phyloP scores from a whole-genome alignment of 2,797 vertebrate genomes.

The Pitangus sulphuratus region DNA sequence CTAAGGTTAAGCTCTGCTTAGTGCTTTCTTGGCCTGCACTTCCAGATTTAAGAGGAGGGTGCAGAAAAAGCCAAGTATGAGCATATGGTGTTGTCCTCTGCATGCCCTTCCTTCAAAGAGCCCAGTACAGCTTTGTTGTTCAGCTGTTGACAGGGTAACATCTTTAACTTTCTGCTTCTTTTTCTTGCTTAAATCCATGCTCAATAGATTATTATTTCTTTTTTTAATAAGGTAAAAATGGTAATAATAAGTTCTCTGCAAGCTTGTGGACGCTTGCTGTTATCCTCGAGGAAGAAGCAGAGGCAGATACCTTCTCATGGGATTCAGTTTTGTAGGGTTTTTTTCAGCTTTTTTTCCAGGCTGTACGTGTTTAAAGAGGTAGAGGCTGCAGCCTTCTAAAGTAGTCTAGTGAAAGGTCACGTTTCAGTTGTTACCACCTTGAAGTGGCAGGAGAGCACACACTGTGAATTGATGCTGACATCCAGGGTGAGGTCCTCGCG shows the following conservation, averaged over 20 bases:
- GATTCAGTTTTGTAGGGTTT: neutral
- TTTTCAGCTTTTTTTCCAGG: neutral
- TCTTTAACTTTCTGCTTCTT: neutral
- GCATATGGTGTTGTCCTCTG: neutral
- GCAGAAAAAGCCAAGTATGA: neutral
- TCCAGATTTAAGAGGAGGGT: neutral
- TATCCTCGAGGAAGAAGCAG: neutral
- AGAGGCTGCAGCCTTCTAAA: neutral
- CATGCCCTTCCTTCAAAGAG: rapidly evolving
- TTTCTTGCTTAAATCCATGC: neutral
- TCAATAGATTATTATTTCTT: neutral
- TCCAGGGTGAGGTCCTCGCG: neutral
- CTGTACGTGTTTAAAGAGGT: neutral
- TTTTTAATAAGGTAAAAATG: neutral
- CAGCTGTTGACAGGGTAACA: neutral
- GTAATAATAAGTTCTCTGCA: neutral
- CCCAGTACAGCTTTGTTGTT: neutral
- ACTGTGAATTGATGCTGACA: neutral
- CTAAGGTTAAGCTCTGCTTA: neutral
- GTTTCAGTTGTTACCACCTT: neutral
- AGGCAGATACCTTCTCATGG: neutral
- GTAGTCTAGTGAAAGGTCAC: neutral
- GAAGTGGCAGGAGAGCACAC: neutral
- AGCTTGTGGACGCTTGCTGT: neutral
- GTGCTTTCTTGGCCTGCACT: neutral